These are phyloP conservation scores for Diploptera punctata DNA, from an alignment of 2,888 invertebrate species.

Conservation along the genomic window DNA sequence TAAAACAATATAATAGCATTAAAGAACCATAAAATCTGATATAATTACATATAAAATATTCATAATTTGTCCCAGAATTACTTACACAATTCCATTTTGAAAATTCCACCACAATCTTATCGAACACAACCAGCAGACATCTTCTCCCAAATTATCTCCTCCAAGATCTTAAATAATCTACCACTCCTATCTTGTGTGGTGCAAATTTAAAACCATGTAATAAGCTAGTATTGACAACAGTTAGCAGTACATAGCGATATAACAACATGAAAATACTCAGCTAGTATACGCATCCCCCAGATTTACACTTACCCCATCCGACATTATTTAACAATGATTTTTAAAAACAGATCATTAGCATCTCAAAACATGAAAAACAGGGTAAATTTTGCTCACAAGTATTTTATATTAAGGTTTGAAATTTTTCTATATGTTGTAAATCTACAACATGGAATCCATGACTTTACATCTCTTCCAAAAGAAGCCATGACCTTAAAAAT, in stretches of 20 bases:
- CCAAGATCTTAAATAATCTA: not conserved
- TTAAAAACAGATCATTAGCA: too few species aligned
- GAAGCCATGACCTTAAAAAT: too few species aligned
- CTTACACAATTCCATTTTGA: not conserved
- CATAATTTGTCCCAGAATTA: not conserved
- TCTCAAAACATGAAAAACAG: too few species aligned
- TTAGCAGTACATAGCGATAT: too few species aligned
- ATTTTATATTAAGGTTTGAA: too few species aligned
- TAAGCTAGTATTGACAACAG: not conserved
- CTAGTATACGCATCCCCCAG: not conserved
- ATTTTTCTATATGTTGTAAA: too few species aligned
- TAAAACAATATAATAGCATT: not conserved
- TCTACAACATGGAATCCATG: too few species aligned
- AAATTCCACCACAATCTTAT: not conserved
- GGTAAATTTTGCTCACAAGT: too few species aligned
- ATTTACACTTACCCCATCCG: not conserved
- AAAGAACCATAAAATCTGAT: not conserved
- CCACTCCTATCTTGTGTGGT: not conserved
- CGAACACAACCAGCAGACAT: not conserved
- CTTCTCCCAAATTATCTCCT: not conserved
- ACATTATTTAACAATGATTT: too few species aligned
- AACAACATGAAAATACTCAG: not conserved
- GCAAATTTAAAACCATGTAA: not conserved
- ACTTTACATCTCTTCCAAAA: too few species aligned
- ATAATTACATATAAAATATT: not conserved